These are phyloP conservation scores for Paratrypauchen microcephalus DNA, from an alignment of 2,797 vertebrate genomes.

Conservation along the genomic window DNA sequence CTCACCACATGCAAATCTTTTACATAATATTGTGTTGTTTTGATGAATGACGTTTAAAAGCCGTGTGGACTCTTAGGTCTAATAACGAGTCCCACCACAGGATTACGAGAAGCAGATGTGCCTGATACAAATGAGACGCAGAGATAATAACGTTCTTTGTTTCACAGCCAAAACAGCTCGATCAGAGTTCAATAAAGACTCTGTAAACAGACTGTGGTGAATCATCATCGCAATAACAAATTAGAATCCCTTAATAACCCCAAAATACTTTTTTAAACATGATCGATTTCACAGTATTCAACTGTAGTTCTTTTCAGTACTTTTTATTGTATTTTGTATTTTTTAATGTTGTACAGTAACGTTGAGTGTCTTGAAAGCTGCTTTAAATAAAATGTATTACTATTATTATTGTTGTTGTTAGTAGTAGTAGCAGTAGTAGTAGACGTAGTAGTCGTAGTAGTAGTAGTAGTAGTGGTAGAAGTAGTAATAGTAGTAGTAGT, in stretches of 20 bases:
- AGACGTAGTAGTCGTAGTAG: no score
- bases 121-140: constrained; percentile 26
- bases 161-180: constrained; percentile 25
- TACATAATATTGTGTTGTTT: background rate
- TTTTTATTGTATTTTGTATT: no score
- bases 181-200: no score
- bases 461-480: no score
- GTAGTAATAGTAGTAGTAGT: no score
- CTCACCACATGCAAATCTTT: constrained; percentile 5
- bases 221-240: background rate
- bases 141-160: constrained; percentile 22
- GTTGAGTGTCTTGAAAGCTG: no score
- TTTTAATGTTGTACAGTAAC: no score
- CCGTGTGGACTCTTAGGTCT: background rate
- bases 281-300: no score
- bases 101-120: constrained; percentile 35
- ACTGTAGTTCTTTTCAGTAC: background rate
- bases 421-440: no score
- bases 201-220: background rate
- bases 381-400: no score
- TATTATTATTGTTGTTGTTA: no score
- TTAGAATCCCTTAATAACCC: background rate
- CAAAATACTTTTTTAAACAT: background rate
- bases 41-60: constrained; percentile 8
- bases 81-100: constrained; percentile 27